Base-by-base conservation (phyloP, 2,797 vertebrate species). In the Strix occidentalis region DNA sequence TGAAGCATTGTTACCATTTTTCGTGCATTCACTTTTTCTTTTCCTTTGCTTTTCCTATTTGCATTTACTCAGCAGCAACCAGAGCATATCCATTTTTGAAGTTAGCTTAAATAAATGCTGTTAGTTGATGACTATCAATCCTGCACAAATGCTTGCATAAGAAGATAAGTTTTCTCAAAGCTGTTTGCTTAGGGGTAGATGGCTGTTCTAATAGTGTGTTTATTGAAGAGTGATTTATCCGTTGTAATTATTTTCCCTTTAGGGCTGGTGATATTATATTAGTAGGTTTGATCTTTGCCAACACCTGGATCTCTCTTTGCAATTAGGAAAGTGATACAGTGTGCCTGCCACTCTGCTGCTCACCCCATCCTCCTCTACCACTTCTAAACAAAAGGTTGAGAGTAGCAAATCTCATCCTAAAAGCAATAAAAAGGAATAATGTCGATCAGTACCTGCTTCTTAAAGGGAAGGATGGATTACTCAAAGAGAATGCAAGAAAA, bases 161-260 rank as follows among this genome's bases (percentile, higher is more conserved):
- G 70, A 93, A 96, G 91, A 31, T 95, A 81, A 92, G 84, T 95
- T 90, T 94, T 94, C 94, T 86, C 76, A 81, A 92, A 93, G 66
- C 64, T 92, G n/a, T 95, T 94, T 94, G 87, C 89, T 86, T 93
- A 48, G 63, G 46, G 74, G 33, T 76, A 75, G 51, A 80, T 58
- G 83, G 35, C 37, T 87, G 46, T 25, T 89, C 57, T 87, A 91
- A 96, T 82, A 71, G 66, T 53, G 69, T 91, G 58, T 84, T 96
- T 97, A 95, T 82, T 93, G 78, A 96, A 92, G 31, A 84, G 53
- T 84, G 70, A 89, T 93, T 96, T 96, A 95, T 95, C 92, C 89
- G 29, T 61, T 46, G 41, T 96, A 95, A 94, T 97, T 93, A 88
- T 91, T 95, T 96, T 83, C 48, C 93, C 63, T 68, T 92, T 79